Evolutionary conservation across 2,113 vertebrate genomes (phyloP), one percentile per base, ranked within the genome.

Genomic region (Nannospalax galili): DNA sequence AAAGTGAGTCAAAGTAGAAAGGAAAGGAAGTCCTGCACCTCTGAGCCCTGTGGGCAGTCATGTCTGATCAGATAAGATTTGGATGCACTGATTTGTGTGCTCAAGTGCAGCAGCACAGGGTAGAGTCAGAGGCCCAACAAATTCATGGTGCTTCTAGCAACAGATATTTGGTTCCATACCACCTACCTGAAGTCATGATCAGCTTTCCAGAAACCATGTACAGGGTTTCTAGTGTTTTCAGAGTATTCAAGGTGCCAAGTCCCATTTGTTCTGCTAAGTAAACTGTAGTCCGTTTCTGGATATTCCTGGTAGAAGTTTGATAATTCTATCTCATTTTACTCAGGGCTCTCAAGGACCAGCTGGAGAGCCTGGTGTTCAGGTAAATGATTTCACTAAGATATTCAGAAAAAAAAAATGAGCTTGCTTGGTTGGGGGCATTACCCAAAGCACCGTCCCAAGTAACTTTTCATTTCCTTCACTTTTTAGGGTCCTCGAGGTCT

Each of bases 341-440:
- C 97, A 99, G 99, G 99, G 99, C 86, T 98, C 98, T 79, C 80
- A 96, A 98, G 99, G 99, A 98, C 98, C 98, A 80, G 65, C 98
- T 56, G 99, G 99, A 96, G 98, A 98, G 93, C 97, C 98, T 89
- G 99, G 99, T 97, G 91, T 98, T 80, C 99, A 99, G 99, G 99
- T 99, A 98, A 96, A 94, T 30, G 75, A 48, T 67, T 94, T 58
- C 48, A 78, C 30, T 75, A 85, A 73, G 40, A 90, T 88, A 70
- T 58, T 28, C 90, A 90, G 65, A 70, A 58, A 0, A 65, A 8
- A 60, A 60, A 58, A 82, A 90, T 48, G 35, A 74, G 0, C 84
- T 95, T 82, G 12, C 91, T 86, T 90, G 14, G 17, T 30, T 26
- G 30, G 10, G 48, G 82, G 7, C 4, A 35, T 89, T 84, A 84